Evolutionary conservation across 2,888 invertebrate genomes (phyloP).

Genomic region (Agriotes lineatus): DNA sequence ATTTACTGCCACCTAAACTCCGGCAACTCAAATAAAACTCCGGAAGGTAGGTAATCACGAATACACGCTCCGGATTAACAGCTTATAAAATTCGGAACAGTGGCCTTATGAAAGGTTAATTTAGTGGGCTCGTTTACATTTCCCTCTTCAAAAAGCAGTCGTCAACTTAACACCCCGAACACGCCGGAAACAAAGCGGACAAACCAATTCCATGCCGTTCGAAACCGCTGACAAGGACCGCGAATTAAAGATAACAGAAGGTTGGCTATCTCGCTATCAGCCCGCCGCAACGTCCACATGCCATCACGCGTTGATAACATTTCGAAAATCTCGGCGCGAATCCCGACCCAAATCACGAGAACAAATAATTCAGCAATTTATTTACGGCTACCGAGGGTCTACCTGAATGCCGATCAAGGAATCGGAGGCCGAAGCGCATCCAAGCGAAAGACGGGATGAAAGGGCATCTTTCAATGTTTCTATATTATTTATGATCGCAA

Average conservation of each 20-base stretch:
- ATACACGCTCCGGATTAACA: too few relatives aligned
- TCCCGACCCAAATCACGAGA: slow-evolving; percentile 36
- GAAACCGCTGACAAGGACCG: background rate
- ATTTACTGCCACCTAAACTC: too few relatives aligned
- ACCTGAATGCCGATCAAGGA: slow-evolving; percentile 54
- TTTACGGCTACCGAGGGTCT: slow-evolving; percentile 48
- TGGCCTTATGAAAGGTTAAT: too few relatives aligned
- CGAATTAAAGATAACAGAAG: slow-evolving; percentile 7
- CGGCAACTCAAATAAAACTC: too few relatives aligned
- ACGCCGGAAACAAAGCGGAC: background rate
- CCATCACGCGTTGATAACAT: slow-evolving; percentile 27
- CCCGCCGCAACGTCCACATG: slow-evolving; percentile 11
- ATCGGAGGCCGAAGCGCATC: slow-evolving; percentile 55
- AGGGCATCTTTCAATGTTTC: slow-evolving; percentile 60
- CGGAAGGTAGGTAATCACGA: too few relatives aligned
- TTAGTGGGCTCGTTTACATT: background rate
- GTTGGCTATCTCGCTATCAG: slow-evolving; percentile 2
- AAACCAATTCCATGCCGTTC: background rate
- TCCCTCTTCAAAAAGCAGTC: background rate
- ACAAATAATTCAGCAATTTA: slow-evolving; percentile 47
- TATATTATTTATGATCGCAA: slow-evolving; percentile 60
- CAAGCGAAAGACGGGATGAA: slow-evolving; percentile 58
- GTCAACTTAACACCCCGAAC: background rate
- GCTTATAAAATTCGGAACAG: too few relatives aligned
- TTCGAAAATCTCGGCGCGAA: slow-evolving; percentile 32